Conservation (phyloP, 2,888 invertebrate genomes). For the Brachyptera risi region DNA sequence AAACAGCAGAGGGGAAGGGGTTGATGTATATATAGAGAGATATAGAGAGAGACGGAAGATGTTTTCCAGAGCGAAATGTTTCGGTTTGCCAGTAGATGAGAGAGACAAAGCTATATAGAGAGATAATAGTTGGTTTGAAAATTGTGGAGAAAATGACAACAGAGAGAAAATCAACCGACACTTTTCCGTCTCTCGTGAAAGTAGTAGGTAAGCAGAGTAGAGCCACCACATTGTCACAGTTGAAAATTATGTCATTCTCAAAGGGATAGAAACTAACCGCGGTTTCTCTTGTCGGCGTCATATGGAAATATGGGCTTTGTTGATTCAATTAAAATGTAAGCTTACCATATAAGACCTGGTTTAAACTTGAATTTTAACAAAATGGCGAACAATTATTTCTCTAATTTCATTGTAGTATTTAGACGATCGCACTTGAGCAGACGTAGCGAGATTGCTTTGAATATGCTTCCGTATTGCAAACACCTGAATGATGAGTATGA, state of each 20-base stretch:
- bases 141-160: slow-evolving; percentile 27
- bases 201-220: slow-evolving; percentile 23
- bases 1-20: slow-evolving; percentile 31
- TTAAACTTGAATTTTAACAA: too few species aligned
- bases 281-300: slow-evolving; percentile 6
- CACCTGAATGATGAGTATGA: too few species aligned
- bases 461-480: too few species aligned
- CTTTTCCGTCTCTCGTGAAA: slow-evolving; percentile 21
- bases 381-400: too few species aligned
- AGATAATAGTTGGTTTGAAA: slow-evolving; percentile 26
- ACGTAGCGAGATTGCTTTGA: too few species aligned
- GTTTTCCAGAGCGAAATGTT: background rate
- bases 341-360: background rate
- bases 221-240: slow-evolving; percentile 20
- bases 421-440: too few species aligned
- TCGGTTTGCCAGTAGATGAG: background rate
- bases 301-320: slow-evolving; percentile 10
- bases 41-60: too few species aligned
- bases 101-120: slow-evolving; percentile 9
- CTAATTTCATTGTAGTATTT: too few species aligned
- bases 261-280: slow-evolving; percentile 1
- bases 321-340: slow-evolving; percentile 5
- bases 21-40: slow-evolving; percentile 6
- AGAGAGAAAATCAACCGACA: slow-evolving; percentile 27
- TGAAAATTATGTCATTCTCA: slow-evolving; percentile 20